Conservation (phyloP, 2,113 vertebrate genomes). For the Psophia crepitans region DNA sequence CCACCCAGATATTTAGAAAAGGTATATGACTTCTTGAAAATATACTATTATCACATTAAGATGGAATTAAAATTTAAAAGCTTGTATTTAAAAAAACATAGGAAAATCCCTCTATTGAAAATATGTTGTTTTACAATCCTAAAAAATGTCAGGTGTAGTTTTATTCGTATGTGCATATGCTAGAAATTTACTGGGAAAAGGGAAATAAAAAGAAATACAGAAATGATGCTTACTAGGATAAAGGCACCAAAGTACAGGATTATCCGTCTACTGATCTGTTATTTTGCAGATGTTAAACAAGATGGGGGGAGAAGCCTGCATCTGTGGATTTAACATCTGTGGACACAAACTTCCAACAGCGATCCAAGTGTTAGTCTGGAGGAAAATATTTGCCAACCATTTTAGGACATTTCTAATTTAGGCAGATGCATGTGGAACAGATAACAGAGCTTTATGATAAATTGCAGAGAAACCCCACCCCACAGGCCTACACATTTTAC, state of each 20-base stretch:
- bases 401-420: not conserved
- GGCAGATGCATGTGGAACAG: not conserved
- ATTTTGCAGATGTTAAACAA: not conserved
- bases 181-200: not conserved
- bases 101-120: not conserved
- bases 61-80: not conserved
- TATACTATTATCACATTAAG: not conserved
- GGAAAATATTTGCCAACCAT: not conserved
- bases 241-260: not conserved
- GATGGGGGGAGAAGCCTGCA: not conserved
- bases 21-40: accelerated
- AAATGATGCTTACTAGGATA: not conserved
- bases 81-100: not conserved
- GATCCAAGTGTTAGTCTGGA: not conserved
- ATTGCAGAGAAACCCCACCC: accelerated
- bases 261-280: not conserved
- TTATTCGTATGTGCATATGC: not conserved
- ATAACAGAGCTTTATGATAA: not conserved
- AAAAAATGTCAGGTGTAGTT: not conserved
- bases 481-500: not conserved
- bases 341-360: not conserved
- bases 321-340: not conserved
- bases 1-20: not conserved
- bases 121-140: not conserved
- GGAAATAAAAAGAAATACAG: not conserved